A percentile compares a stretch with the other conserved stretches of the same genome.
These are phyloP conservation scores for Erpetoichthys calabaricus DNA, from an alignment of 2,797 vertebrate species.

Conservation along the genomic window DNA sequence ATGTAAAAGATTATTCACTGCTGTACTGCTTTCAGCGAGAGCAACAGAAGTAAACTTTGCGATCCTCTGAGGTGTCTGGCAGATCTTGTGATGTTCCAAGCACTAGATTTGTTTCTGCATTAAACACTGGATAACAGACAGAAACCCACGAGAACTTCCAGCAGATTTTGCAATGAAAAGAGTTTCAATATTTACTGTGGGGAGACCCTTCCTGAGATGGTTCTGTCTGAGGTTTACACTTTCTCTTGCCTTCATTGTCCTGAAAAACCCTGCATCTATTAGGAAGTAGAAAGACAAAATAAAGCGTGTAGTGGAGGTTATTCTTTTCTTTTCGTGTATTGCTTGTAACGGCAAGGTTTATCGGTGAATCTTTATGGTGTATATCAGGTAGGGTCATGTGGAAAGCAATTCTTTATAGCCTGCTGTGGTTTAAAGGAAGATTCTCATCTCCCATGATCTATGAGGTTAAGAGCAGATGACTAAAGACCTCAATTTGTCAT, in stretches of 20 bases:
- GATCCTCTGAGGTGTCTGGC: background rate
- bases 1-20: background rate
- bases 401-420: slow-evolving; percentile 9
- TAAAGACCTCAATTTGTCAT: slow-evolving; percentile 11
- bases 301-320: slow-evolving; percentile 4
- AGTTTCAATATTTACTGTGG: slow-evolving; percentile 13
- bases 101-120: slow-evolving; percentile 12
- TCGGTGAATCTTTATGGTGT: slow-evolving; percentile 13
- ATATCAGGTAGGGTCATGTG: slow-evolving; percentile 13
- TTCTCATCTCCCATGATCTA: slow-evolving; percentile 11
- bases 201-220: slow-evolving; percentile 5
- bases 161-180: slow-evolving; percentile 4
- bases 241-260: background rate
- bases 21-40: background rate
- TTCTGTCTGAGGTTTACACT: slow-evolving; percentile 3
- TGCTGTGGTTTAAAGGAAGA: slow-evolving; percentile 3
- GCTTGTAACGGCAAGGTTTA: background rate
- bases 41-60: slow-evolving; percentile 2
- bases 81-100: slow-evolving; percentile 7
- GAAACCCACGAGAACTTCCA: slow-evolving; percentile 9
- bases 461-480: slow-evolving; percentile 11
- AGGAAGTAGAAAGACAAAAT: slow-evolving; percentile 7
- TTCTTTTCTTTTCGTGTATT: slow-evolving; percentile 6
- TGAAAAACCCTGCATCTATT: slow-evolving; percentile 8
- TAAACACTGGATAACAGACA: slow-evolving; percentile 11